These are phyloP conservation scores for Enteromius paludinosus DNA, from an alignment of 2,797 vertebrate genomes.

Conservation along the genomic window DNA sequence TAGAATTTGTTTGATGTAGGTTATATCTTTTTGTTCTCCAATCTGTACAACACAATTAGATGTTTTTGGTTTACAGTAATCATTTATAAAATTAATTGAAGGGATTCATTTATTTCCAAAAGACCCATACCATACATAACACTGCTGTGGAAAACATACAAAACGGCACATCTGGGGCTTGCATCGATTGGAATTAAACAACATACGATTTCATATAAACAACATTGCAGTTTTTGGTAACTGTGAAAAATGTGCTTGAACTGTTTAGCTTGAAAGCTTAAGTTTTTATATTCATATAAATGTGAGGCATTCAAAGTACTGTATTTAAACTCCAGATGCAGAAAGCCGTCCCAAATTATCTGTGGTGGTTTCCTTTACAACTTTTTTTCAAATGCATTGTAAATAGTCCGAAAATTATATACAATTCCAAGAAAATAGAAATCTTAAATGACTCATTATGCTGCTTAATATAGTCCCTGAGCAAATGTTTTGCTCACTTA, in stretches of 20 bases:
- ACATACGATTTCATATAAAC: conserved; percentile 25
- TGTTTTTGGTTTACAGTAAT: conserved; percentile 1
- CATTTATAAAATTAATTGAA: neutral
- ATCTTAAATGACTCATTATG: conserved; percentile 35
- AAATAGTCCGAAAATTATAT: conserved; percentile 22
- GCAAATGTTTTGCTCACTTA: conserved; percentile 52
- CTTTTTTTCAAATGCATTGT: conserved; percentile 6
- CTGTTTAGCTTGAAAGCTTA: conserved; percentile 2
- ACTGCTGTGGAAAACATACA: conserved; percentile 18
- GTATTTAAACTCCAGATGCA: neutral
- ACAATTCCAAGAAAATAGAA: conserved; percentile 41
- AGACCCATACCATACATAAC: neutral
- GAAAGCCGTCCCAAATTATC: neutral
- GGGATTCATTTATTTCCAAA: conserved; percentile 12
- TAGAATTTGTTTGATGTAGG: neutral
- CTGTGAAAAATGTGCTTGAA: conserved; percentile 24
- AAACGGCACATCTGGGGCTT: conserved; percentile 17
- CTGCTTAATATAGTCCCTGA: conserved; percentile 61
- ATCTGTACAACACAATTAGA: conserved; percentile 4
- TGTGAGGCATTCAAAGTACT: conserved; percentile 6
- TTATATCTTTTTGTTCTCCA: conserved; percentile 1
- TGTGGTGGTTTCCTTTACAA: conserved; percentile 6
- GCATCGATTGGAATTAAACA: conserved; percentile 1
- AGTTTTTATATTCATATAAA: conserved; percentile 12
- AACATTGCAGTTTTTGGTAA: neutral